Conservation (phyloP, 1,140 invertebrate species). For the Formica selysi region DNA sequence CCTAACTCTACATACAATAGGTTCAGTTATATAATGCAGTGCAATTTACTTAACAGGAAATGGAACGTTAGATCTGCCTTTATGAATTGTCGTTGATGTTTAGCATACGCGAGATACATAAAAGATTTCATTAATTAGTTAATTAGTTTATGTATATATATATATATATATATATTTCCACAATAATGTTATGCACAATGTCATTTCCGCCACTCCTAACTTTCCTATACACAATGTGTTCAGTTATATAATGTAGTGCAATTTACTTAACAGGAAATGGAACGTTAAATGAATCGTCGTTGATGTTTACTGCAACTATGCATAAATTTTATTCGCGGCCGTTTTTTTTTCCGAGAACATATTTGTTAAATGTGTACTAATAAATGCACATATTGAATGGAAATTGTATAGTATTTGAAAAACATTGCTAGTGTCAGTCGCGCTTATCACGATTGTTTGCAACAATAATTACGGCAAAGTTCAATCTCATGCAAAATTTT, state of each 20-base stretch:
- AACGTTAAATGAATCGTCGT: slow-evolving; percentile 18
- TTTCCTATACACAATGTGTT: slow-evolving; percentile 36
- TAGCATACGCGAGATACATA: neutral
- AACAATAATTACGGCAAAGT: neutral
- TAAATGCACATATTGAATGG: too few relatives aligned
- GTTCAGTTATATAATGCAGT: slow-evolving; percentile 71
- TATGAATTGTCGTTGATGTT: neutral
- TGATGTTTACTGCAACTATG: slow-evolving; percentile 17
- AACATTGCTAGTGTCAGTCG: neutral
- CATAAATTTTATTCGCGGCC: neutral
- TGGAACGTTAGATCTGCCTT: slow-evolving; percentile 20
- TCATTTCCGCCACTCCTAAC: slow-evolving; percentile 55
- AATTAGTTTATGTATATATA: slow-evolving; percentile 10
- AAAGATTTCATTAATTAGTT: slow-evolving; percentile 19
- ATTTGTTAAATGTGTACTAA: neutral
- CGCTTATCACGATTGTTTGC: neutral
- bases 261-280: slow-evolving; percentile 76
- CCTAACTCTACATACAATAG: slow-evolving; percentile 51
- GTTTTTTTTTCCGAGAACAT: neutral
- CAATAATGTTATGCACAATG: neutral
- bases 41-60: slow-evolving; percentile 77
- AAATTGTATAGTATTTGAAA: neutral
- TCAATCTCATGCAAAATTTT: neutral
- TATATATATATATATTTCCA: too few relatives aligned
- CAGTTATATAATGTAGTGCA: slow-evolving; percentile 72